Base-by-base conservation (phyloP, 2,888 invertebrate species). In the Mycalesis mineus region DNA sequence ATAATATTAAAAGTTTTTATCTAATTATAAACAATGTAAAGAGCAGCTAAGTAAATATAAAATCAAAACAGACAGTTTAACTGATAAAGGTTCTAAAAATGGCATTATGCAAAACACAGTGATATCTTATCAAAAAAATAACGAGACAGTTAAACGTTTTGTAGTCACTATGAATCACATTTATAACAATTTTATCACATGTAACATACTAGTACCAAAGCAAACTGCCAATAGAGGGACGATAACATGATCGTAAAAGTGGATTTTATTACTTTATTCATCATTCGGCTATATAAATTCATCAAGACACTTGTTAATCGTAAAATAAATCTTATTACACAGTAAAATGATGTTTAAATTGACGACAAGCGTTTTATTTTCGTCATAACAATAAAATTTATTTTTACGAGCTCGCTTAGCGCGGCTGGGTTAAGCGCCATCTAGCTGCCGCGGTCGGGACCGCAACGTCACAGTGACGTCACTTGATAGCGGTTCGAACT, bases 341-440 rank as follows among this genome's bases (percentile, higher is more conserved):
- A 84, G 80, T 88, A 82, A 88, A 88, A 87, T 88, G 79, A 87
- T 86, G 87, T 89, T 88, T 86, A 88, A 89, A 89, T 88, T 88
- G 89, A 88, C 84, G 88, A 88, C 88, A 88, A 88, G 87, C 88
- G 88, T 89, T 89, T 89, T 89, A 89, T 89, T 88, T 88, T 88
- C 86, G 80, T 86, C 88, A 89, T 89, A 89, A 89, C 88, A 89
- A 89, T 89, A 89, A 89, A 88, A 88, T 89, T 89, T 85, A 87
- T 86, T 89, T 89, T 89, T 89, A 89, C 78, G 86, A 84, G 77
- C 80, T 63, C 67, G 68, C 65, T 70, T 75, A 75, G 75, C 73
- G 70, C 55, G 72, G 74, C 69, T 77, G 67, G 68, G 70, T 71
- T 72, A 67, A 77, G 77, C 82, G 87, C 84, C 89, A 90, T 76